Percentiles rank a stretch among this genome's conserved stretches.
Conservation (phyloP, 2,888 invertebrate species). For the Monochamus alternatus region DNA sequence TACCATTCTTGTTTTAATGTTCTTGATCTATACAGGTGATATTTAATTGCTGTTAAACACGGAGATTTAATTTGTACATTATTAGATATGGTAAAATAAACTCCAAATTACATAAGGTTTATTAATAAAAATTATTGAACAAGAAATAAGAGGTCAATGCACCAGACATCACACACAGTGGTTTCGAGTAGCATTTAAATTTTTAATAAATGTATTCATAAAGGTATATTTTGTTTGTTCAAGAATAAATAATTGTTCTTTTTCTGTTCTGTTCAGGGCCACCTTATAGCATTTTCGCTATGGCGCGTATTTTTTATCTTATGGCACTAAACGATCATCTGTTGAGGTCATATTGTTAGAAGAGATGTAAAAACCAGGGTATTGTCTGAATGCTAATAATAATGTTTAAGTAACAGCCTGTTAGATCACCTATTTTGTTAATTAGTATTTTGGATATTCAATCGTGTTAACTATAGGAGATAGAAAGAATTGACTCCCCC, state of each 20-base stretch:
- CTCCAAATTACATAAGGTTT: not conserved
- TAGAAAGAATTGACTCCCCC: too few species aligned
- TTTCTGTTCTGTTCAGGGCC: not conserved
- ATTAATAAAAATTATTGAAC: not conserved
- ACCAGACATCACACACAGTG: not conserved
- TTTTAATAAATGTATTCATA: too few species aligned
- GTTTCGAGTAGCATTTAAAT: not conserved
- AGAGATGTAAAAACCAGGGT: constrained; percentile 4
- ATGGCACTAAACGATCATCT: not conserved
- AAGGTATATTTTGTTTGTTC: too few species aligned
- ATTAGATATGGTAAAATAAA: constrained; percentile 25
- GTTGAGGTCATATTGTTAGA: constrained; percentile 2
- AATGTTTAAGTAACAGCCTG: not conserved
- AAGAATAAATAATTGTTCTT: not conserved
- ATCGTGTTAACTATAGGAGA: too few species aligned
- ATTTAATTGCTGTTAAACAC: constrained; percentile 3
- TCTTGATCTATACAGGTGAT: not conserved
- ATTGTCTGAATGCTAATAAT: not conserved
- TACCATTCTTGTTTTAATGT: too few species aligned
- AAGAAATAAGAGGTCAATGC: constrained; percentile 5
- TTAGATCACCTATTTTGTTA: not conserved
- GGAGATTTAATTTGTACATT: not conserved
- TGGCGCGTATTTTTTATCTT: constrained; percentile 2
- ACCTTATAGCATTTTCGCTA: constrained; percentile 1
- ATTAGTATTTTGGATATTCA: not conserved